Conservation (phyloP, 64 coral and sea anemone species). For the Catalaphyllia jardinei region DNA sequence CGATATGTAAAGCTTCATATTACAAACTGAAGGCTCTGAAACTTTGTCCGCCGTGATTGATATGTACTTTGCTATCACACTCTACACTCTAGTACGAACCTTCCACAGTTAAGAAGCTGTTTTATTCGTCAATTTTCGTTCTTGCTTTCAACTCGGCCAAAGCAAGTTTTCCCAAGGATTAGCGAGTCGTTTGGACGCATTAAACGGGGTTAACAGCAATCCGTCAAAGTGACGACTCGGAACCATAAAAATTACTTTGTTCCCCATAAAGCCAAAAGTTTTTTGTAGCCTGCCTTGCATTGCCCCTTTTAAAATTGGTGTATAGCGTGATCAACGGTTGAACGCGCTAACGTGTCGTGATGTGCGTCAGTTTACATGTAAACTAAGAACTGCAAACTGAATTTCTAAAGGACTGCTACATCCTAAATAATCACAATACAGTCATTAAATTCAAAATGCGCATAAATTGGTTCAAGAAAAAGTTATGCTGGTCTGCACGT, state of each 20-base stretch:
- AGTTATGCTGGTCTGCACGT: not conserved
- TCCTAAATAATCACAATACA: not conserved
- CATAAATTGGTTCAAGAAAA: not conserved
- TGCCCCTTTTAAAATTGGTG: too few relatives aligned
- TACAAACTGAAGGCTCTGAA: too few relatives aligned
- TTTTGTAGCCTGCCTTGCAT: too few relatives aligned
- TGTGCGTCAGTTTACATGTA: not conserved
- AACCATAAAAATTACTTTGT: not conserved
- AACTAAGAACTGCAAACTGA: not conserved
- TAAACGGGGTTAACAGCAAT: not conserved
- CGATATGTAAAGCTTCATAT: too few relatives aligned
- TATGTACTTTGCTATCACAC: too few relatives aligned
- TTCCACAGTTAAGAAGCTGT: too few relatives aligned
- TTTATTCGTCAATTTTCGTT: too few relatives aligned
- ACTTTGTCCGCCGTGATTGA: too few relatives aligned
- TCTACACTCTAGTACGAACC: too few relatives aligned
- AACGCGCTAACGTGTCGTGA: not conserved
- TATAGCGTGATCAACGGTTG: not conserved
- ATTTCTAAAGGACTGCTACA: not conserved
- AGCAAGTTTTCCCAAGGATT: too few relatives aligned
- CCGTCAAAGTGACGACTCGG: not conserved
- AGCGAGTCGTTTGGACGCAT: not conserved
- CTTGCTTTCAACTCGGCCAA: too few relatives aligned
- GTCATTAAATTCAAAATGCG: too few relatives aligned
- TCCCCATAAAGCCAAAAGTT: not conserved